Base-by-base conservation (phyloP, 2,888 invertebrate genomes). In the Microchrysa polita region DNA sequence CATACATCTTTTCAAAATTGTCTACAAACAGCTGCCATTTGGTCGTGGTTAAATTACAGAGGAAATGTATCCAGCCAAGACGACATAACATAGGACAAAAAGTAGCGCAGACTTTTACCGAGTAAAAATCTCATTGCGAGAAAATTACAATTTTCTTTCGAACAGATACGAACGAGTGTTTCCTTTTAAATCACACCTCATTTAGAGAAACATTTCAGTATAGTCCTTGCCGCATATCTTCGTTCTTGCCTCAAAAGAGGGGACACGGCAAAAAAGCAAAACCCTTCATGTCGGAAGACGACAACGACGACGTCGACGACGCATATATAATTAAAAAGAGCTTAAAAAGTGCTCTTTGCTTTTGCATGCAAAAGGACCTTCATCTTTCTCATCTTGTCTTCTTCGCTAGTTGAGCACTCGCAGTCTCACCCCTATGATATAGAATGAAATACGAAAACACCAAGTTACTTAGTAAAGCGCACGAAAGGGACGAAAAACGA, bases 241-340 rank as follows among this genome's bases (percentile, higher is more conserved):
- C 20, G 14, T 16, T 20, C 22, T 55, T 55, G 16, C 20, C 20
- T 65, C 65, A 18, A n/a, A n/a, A 65, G 44, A 65, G 20, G n/a
- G n/a, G 34, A 48, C 22, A 65, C 20, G 7, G 12, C 42, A 42
- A 12, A 42, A 42, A 42, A n/a, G n/a, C n/a, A n/a, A n/a, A n/a
- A n/a, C n/a, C 27, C 27, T 34, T 34, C 27, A 34, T 7, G 27
- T 34, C 27, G n/a, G n/a, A n/a, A 34, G 52, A 14, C 61, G 42
- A 42, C 61, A n/a, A 42, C 2, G 40, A 42, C 7, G 16, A 7
- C 9, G 18, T 5, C 42, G 20, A 22, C 27, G 69, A 22, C 27
- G 69, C 69, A 69, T 69, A 40, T 57, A 69, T 69, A 69, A 69
- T 69, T 69, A 69, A 69, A 69, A 69, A 57, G 57, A 69, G 57